Evolutionary conservation across 2,113 vertebrate genomes (phyloP), one percentile per base, ranked within the genome.

Genomic region (Platysternon megacephalum): DNA sequence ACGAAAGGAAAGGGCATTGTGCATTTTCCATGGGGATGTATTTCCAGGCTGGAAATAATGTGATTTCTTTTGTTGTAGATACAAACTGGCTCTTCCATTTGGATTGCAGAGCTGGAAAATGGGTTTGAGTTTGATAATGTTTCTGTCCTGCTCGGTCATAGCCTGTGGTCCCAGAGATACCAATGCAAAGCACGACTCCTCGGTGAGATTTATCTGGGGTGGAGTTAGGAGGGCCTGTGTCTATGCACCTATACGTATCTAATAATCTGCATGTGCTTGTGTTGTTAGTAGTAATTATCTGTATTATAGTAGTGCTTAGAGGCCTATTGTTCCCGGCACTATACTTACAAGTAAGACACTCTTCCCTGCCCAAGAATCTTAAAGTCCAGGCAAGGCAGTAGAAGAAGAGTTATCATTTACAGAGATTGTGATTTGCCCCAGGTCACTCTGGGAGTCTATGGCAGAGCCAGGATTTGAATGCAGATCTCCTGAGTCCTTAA

Each of bases 381-480:
- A 68, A 88, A 93, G 90, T 88, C 96, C 85, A 95, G 90, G 82
- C 84, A 83, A 86, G 86, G 90, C 83, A 97, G 93, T 56, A 94
- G 88, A 56, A 84, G 83, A 95, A 86, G 24, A 82, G 86, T 93
- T 97, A 95, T 88, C 85, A 78, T 80, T 97, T 95, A 89, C 91
- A 83, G 92, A 92, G 85, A 82, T 91, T 91, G 96, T 88, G 96
- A 93, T 94, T 93, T 88, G 91, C 89, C 1, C 28, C 84, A 95
- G 96, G 97, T 97, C 96, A 91, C 80, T 0, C 61, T 19, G 79
- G 91, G 88, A 93, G 93, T 42, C 65, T 80, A 39, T 44, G 92
- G 39, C 32, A 53, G 46, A 81, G 52, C 79, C 89, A 79, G 14
- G 68, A 53, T 82, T 58, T 32, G 89, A 93, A 97, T 85, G 89